phyloP scores from a whole-genome alignment of 2,113 vertebrate species.

The Marcusenius ussheri region DNA sequence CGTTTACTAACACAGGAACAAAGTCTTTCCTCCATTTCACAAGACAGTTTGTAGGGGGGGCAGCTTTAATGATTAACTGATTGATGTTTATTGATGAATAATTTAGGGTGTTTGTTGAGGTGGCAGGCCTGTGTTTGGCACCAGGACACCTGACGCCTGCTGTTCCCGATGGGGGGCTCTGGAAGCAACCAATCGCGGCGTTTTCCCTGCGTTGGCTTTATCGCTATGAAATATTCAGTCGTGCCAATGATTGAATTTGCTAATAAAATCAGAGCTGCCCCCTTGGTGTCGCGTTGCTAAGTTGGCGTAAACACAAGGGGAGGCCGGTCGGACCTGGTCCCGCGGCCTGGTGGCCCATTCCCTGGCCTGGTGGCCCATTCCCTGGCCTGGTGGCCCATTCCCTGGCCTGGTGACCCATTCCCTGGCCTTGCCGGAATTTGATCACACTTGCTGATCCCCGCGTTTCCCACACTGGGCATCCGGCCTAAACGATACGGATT shows the following conservation, averaged over 20 bases:
- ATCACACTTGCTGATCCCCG: background rate
- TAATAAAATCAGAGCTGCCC: conserved; percentile 5
- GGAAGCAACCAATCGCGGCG: background rate
- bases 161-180: background rate
- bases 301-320: background rate
- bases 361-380: background rate
- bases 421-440: background rate
- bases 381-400: too few species aligned
- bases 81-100: conserved; percentile 13
- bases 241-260: conserved; percentile 16
- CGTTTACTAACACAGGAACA: background rate
- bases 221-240: conserved; percentile 21
- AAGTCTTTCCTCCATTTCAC: background rate
- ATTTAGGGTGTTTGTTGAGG: conserved; percentile 6
- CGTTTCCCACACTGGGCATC: background rate
- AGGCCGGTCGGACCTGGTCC: background rate
- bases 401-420: background rate
- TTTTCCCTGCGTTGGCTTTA: background rate
- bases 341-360: background rate
- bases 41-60: background rate
- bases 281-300: background rate
- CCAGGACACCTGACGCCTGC: background rate
- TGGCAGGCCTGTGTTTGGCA: background rate
- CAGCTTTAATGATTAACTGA: background rate
- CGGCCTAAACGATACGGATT: background rate